Evolutionary conservation across 2,888 invertebrate species (phyloP).

Genomic region (Ennomos erosarius): DNA sequence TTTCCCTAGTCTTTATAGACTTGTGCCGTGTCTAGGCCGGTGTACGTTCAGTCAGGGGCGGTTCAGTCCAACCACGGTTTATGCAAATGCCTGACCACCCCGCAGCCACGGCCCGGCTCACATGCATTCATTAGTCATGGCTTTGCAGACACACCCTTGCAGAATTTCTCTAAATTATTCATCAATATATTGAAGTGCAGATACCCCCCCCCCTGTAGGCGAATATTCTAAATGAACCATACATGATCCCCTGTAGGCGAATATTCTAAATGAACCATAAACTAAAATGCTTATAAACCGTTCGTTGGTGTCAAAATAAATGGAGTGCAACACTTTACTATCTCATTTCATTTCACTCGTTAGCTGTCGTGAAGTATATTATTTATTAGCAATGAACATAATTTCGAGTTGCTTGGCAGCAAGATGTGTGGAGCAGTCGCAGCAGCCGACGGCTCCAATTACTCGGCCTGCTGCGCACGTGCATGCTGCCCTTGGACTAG

Average conservation of each 20-base stretch:
- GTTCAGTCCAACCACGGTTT: constrained; percentile 64
- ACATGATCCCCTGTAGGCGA: constrained; percentile 13
- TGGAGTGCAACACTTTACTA: constrained; percentile 12
- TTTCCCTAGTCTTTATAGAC: constrained; percentile 36
- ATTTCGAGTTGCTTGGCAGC: constrained; percentile 37
- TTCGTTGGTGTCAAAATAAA: neutral
- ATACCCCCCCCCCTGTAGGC: constrained; percentile 12
- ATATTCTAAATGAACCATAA: constrained; percentile 14
- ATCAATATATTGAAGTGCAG: constrained; percentile 11
- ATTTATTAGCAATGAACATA: constrained; percentile 39
- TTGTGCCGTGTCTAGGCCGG: constrained; percentile 44
- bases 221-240: constrained; percentile 8
- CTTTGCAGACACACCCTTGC: constrained; percentile 42
- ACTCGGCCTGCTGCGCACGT: constrained; percentile 55
- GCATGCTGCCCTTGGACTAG: constrained; percentile 59
- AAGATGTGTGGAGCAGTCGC: constrained; percentile 42
- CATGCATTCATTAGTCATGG: constrained; percentile 54
- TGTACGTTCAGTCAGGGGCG: constrained; percentile 49
- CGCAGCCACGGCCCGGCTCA: constrained; percentile 40
- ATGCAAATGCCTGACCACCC: constrained; percentile 79
- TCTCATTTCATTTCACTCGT: constrained; percentile 7
- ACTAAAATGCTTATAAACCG: neutral
- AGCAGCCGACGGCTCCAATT: constrained; percentile 53
- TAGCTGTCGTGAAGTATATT: constrained; percentile 29
- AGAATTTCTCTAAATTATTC: constrained; percentile 35